Percentiles rank a stretch among this genome's conserved stretches.
Evolutionary conservation across 2,113 vertebrate species (phyloP).

Genomic region (Daboia siamensis): DNA sequence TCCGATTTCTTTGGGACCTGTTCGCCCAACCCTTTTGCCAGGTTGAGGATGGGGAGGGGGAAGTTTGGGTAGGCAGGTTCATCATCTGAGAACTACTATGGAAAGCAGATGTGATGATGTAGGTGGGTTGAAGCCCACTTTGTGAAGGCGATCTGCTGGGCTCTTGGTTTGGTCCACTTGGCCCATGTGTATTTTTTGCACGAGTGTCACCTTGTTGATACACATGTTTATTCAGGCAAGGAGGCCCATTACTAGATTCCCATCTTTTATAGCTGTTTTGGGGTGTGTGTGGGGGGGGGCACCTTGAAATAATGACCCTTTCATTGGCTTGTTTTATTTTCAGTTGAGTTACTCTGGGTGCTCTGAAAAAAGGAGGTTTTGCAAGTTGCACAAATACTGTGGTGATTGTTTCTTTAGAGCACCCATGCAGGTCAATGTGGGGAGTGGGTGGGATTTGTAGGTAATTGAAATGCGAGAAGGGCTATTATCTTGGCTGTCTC

Average conservation of each 20-base stretch:
- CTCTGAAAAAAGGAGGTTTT: background rate
- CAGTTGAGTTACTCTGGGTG: background rate
- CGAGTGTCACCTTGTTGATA: background rate
- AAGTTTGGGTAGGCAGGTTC: background rate
- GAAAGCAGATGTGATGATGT: background rate
- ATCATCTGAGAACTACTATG: background rate
- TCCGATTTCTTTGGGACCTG: background rate
- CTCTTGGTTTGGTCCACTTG: background rate
- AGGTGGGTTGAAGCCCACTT: background rate
- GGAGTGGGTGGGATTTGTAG: background rate
- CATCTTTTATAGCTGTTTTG: background rate
- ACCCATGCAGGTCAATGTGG: background rate
- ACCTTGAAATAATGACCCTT: background rate
- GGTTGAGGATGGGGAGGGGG: background rate
- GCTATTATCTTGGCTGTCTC: background rate
- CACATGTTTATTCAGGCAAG: background rate
- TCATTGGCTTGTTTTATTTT: background rate
- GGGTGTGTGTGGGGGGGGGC: too few species aligned
- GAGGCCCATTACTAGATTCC: background rate
- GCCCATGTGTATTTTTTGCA: background rate
- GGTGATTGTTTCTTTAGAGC: background rate
- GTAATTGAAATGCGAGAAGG: conserved; percentile 5
- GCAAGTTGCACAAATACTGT: background rate
- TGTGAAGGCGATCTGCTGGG: background rate
- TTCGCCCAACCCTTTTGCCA: too few species aligned